Evolutionary conservation across 2,888 invertebrate genomes (phyloP).

Genomic region (Plebejus melissa): DNA sequence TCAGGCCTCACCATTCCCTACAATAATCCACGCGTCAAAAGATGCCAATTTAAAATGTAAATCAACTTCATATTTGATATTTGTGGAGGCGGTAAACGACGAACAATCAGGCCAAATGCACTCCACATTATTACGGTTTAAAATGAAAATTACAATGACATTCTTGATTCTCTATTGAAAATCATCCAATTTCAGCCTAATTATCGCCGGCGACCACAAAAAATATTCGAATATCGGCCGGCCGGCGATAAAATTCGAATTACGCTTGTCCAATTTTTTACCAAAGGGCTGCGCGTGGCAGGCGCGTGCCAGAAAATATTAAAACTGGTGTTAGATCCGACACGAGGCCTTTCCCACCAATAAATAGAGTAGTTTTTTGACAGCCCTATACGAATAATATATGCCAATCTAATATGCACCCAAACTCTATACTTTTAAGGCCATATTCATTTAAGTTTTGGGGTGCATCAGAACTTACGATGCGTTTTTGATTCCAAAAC

Average conservation of each 20-base stretch:
- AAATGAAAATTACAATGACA: conserved; percentile 33
- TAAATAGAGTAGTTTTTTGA: conserved; percentile 68
- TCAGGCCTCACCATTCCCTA: background rate
- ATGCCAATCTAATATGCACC: conserved; percentile 39
- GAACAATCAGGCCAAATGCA: conserved; percentile 18
- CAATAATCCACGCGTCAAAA: conserved; percentile 17
- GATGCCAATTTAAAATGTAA: conserved; percentile 26
- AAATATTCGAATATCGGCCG: conserved; percentile 63
- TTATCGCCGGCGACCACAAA: conserved; percentile 63
- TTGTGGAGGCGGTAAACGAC: conserved; percentile 19
- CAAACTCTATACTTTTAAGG: conserved; percentile 23
- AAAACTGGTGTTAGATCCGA: conserved; percentile 78
- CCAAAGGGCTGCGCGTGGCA: conserved; percentile 67
- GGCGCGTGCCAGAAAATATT: conserved; percentile 72
- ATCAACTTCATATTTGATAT: conserved; percentile 14
- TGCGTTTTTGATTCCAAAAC: conserved; percentile 35
- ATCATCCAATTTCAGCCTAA: conserved; percentile 62
- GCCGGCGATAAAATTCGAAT: conserved; percentile 74
- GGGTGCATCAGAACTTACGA: background rate
- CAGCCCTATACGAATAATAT: conserved; percentile 54
- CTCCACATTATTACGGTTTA: conserved; percentile 30
- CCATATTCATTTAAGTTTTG: conserved; percentile 4
- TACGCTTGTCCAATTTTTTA: conserved; percentile 73
- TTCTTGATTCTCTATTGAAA: conserved; percentile 42
- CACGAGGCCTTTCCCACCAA: conserved; percentile 78